phyloP scores from a whole-genome alignment of 2,888 invertebrate species.

The Phalera bucephala region DNA sequence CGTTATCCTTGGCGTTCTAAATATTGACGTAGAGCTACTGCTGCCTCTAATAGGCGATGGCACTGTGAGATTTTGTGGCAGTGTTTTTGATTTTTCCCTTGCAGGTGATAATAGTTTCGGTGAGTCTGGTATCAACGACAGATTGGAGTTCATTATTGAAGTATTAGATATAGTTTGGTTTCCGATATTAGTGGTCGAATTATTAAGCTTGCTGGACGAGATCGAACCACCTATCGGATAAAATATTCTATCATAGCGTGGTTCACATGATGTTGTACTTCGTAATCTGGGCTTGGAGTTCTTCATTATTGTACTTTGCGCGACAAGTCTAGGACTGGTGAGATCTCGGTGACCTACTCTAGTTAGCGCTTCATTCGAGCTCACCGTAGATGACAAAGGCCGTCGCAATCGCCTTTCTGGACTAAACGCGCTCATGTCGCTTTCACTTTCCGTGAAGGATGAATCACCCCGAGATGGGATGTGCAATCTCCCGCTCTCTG shows the following conservation, averaged over 20 bases:
- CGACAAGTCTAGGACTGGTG: slow-evolving; percentile 66
- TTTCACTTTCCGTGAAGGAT: slow-evolving; percentile 75
- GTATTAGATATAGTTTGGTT: slow-evolving; percentile 55
- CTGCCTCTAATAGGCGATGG: slow-evolving; percentile 75
- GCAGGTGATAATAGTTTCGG: slow-evolving; percentile 68
- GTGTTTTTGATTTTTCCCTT: slow-evolving; percentile 84
- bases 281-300: slow-evolving; percentile 66
- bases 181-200: slow-evolving; percentile 60
- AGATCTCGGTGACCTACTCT: slow-evolving; percentile 67
- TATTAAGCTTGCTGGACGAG: slow-evolving; percentile 67
- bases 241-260: slow-evolving; percentile 73
- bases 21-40: slow-evolving; percentile 73
- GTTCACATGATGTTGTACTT: slow-evolving; percentile 73
- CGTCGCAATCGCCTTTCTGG: slow-evolving; percentile 65
- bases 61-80: slow-evolving; percentile 82
- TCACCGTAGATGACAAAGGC: slow-evolving; percentile 69
- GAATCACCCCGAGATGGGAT: slow-evolving; percentile 59
- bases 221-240: slow-evolving; percentile 66
- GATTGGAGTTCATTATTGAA: slow-evolving; percentile 69
- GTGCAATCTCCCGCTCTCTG: slow-evolving; percentile 52
- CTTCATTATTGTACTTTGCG: slow-evolving; percentile 58
- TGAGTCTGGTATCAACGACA: slow-evolving; percentile 73
- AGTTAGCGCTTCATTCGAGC: slow-evolving; percentile 70
- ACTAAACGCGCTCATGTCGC: slow-evolving; percentile 67
- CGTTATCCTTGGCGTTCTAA: slow-evolving; percentile 69